These are phyloP conservation scores for Alligator mississippiensis DNA, from an alignment of 2,113 vertebrate genomes.

Conservation along the genomic window DNA sequence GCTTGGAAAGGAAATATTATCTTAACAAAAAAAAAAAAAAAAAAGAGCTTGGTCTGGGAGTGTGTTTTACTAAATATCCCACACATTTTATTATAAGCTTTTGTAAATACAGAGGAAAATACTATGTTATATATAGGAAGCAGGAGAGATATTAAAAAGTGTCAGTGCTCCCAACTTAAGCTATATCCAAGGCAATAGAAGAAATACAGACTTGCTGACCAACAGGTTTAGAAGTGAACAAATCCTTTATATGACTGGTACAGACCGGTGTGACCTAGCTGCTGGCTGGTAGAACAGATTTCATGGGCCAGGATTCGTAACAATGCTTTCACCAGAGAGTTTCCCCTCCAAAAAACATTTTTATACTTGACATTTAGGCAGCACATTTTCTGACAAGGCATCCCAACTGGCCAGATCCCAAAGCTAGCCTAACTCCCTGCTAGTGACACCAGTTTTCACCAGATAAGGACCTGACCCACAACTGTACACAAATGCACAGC, in stretches of 20 bases:
- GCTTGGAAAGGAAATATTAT: not conserved
- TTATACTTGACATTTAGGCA: not conserved
- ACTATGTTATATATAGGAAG: too few species aligned
- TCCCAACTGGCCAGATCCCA: fast-evolving
- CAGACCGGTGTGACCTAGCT: not conserved
- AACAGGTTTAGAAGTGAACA: not conserved
- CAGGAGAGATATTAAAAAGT: not conserved
- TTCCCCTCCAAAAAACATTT: not conserved
- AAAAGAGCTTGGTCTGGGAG: not conserved
- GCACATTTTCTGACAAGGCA: not conserved
- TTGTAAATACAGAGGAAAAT: not conserved
- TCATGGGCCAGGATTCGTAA: not conserved
- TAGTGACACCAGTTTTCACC: not conserved
- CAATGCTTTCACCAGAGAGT: not conserved
- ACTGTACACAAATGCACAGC: too few species aligned
- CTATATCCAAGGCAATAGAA: not conserved
- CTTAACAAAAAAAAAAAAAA: not conserved
- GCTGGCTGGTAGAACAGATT: not conserved
- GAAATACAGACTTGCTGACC: not conserved
- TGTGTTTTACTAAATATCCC: not conserved
- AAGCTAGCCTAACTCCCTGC: fast-evolving
- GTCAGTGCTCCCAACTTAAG: not conserved
- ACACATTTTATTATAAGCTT: not conserved
- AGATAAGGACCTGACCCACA: not conserved
- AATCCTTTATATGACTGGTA: not conserved